A percentile compares a stretch with the other conserved stretches of the same genome.
These are phyloP conservation scores for Metallyticus violacea DNA, from an alignment of 2,888 invertebrate genomes.

Conservation along the genomic window DNA sequence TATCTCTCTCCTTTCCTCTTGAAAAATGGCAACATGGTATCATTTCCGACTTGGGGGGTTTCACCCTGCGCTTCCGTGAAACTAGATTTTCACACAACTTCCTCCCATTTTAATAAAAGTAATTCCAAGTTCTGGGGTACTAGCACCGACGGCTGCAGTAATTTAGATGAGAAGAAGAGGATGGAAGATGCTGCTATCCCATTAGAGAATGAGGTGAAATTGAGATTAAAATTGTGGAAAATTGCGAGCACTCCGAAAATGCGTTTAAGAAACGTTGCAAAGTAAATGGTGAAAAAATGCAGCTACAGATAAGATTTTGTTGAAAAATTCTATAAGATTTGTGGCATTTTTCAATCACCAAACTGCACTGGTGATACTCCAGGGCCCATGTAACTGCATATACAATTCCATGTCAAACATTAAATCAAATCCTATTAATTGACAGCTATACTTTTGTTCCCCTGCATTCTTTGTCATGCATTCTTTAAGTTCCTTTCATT, in stretches of 20 bases:
- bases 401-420: no score
- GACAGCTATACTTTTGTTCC: no score
- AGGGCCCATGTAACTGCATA: no score
- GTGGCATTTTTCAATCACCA: no score
- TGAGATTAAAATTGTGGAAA: conserved; percentile 16
- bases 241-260: background rate
- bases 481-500: no score
- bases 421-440: no score
- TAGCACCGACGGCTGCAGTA: background rate
- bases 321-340: background rate
- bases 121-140: background rate
- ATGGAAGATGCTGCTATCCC: background rate
- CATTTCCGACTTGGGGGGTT: background rate
- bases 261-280: background rate
- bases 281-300: background rate
- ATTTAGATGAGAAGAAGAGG: background rate
- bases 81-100: background rate
- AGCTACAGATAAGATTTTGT: background rate
- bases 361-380: no score
- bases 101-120: conserved; percentile 11
- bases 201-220: conserved; percentile 5
- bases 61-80: background rate
- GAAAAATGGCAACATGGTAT: background rate
- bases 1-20: background rate
- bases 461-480: no score